Percentiles rank a stretch among this genome's conserved stretches.
Conservation (phyloP, 2,113 vertebrate species). For the Amphiprion percula region DNA sequence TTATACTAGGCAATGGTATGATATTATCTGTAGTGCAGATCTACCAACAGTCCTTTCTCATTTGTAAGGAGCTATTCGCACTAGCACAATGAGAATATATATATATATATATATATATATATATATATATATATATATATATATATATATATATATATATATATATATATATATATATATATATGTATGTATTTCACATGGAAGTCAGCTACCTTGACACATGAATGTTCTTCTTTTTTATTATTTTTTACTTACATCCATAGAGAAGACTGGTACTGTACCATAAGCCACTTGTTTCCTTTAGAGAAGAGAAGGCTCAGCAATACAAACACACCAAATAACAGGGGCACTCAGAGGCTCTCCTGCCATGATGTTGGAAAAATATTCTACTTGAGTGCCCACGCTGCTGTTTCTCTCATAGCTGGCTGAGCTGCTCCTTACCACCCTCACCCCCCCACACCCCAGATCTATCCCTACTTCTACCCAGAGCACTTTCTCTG, state of each 20-base stretch:
- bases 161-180: not conserved
- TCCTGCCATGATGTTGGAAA: slow-evolving; percentile 60
- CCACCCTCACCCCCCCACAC: too few species aligned
- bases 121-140: not conserved
- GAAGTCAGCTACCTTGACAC: not conserved
- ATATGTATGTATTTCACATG: not conserved
- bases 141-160: not conserved
- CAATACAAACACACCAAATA: slow-evolving; percentile 62
- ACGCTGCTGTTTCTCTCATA: slow-evolving; percentile 52
- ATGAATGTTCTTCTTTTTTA: slow-evolving; percentile 18
- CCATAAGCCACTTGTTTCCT: slow-evolving; percentile 44
- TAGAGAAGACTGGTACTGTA: not conserved
- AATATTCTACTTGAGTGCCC: slow-evolving; percentile 66
- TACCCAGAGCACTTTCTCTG: slow-evolving; percentile 44
- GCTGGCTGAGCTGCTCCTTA: slow-evolving; percentile 22
- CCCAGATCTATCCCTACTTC: slow-evolving; percentile 15
- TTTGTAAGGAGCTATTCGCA: too few species aligned
- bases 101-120: not conserved
- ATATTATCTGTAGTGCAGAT: too few species aligned
- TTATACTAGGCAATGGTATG: too few species aligned
- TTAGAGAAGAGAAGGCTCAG: slow-evolving; percentile 28
- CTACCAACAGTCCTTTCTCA: too few species aligned
- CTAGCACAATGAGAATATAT: too few species aligned
- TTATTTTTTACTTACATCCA: slow-evolving; percentile 4
- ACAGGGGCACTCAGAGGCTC: slow-evolving; percentile 57